Base-by-base conservation (phyloP, 2,113 vertebrate genomes). In the Campylomormyrus numenius region DNA sequence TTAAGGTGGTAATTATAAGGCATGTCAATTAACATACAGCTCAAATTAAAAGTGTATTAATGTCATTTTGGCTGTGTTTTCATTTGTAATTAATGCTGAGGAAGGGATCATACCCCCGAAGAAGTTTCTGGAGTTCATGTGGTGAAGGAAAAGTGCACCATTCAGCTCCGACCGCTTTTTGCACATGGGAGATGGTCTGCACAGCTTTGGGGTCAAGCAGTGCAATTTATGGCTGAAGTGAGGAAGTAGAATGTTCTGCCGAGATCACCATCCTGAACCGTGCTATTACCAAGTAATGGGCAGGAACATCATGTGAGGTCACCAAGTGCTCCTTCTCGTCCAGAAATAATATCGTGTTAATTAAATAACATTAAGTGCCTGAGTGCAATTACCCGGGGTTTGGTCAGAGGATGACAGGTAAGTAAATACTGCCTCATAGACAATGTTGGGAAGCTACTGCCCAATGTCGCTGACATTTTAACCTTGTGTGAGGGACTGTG, bases 401-500 rank as follows among this genome's bases (percentile, higher is more conserved):
- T 80, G 35, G 35, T 27, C 15, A 42, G 74, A 80, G 74, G 35
- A 80, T 85, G 42, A 85, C 45, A 46, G 83, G 42, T 46, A 48
- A 48, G 42, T 46, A 48, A 48, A 45, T 39, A 89, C 49, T 9
- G 3, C 7, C 27, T 24, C 4, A 15, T 50, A 52, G 46, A 50
- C 27, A 91, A 93, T 94, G 92, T 90, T 66, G 92, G 91, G 93
- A 92, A 89, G 90, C 84, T 86, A 90, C 91, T 89, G 90, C 92
- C 90, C 92, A 90, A 92, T 92, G 92, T 92, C 74, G 62, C 58
- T 90, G 92, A 92, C 92, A 91, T 91, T 93, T 92, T 94, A 93
- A 96, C 95, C 94, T 95, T 96, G 94, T 94, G 91, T 94, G 92
- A 94, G 93, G 90, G 93, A 91, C 93, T 93, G 93, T 93, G 92